Base-by-base conservation (phyloP, 37 sponge, comb jelly and placozoan species). In the Geodia barretti region DNA sequence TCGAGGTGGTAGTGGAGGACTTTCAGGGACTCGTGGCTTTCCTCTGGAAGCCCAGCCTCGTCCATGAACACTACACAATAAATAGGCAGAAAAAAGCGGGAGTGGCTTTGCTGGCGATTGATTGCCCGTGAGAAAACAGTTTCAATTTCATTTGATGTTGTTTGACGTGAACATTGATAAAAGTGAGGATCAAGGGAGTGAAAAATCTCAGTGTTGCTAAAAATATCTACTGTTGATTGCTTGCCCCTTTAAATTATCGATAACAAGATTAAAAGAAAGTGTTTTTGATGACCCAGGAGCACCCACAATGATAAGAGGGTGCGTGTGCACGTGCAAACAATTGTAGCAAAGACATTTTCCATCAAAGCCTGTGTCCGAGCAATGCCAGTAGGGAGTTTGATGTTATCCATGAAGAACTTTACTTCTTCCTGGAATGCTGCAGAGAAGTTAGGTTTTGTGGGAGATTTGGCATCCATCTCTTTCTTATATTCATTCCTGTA, bases 31-130 rank as follows among this genome's bases (percentile, higher is more conserved):
- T 96, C 97, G 47, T 86, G 92, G 20, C 92, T 67, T 39, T 93
- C 97, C 43, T 93, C 87, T 24, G 97, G 97, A 1, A 96, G 84
- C n/a, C 97, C 97, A 28, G 97, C 97, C 36, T 96, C 97, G 70
- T 96, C 97, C 94, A 96, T 91, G 77, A 96, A 96, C 35, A 96
- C 97, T 32, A 96, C 95, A 73, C 89, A 88, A 61, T 88, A 66
- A 1, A 88, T 74, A 0, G 89, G 89, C 39, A 88, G 74, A 24
- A 84, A 78, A 24, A 88, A 72, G 7, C 36, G 64, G 1, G 58
- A 62, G 70, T 84, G 77, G n/a, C 70, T 77, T 3, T 61, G 69
- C 62, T 84, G 84, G 0, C 94, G 79, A 41, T 84, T 97, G 62
- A 97, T 83, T 14, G 97, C 92, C 36, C 97, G 83, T 23, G 39